Percentiles rank a stretch among this genome's conserved stretches.
These are phyloP conservation scores for Acrocephalus arundinaceus DNA, from an alignment of 2,113 vertebrate genomes.

Conservation along the genomic window DNA sequence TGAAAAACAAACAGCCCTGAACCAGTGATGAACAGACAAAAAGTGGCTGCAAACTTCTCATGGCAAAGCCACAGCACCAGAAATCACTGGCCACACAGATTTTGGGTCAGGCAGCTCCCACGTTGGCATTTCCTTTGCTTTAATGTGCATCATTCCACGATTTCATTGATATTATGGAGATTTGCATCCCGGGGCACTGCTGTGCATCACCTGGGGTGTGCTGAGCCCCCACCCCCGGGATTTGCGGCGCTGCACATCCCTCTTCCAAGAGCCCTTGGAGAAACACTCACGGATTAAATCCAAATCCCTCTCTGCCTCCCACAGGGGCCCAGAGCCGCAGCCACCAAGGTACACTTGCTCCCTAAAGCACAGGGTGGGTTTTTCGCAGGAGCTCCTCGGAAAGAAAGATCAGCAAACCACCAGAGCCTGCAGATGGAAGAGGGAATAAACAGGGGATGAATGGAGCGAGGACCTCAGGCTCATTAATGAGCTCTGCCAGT, in stretches of 20 bases:
- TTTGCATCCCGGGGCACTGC: background rate
- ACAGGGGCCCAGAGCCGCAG: fast-evolving
- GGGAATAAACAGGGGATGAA: background rate
- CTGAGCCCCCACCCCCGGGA: background rate
- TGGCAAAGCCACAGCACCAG: background rate
- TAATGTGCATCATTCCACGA: background rate
- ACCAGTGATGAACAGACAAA: background rate
- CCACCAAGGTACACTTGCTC: fast-evolving
- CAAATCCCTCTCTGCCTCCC: background rate
- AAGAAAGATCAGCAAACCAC: background rate
- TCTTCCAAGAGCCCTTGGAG: background rate
- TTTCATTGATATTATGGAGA: fast-evolving
- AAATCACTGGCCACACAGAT: background rate
- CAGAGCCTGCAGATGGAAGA: background rate
- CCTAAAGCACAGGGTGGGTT: background rate
- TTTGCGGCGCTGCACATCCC: fast-evolving
- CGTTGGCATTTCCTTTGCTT: fast-evolving
- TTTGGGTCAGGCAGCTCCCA: background rate
- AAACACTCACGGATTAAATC: background rate
- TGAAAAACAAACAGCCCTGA: background rate
- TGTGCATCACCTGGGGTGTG: background rate
- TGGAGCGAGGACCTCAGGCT: background rate
- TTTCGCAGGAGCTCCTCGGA: background rate
- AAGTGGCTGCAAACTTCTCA: constrained; percentile 3
- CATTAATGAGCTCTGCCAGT: background rate